Base-by-base conservation (phyloP, 2,888 invertebrate genomes). In the Brenthis daphne region DNA sequence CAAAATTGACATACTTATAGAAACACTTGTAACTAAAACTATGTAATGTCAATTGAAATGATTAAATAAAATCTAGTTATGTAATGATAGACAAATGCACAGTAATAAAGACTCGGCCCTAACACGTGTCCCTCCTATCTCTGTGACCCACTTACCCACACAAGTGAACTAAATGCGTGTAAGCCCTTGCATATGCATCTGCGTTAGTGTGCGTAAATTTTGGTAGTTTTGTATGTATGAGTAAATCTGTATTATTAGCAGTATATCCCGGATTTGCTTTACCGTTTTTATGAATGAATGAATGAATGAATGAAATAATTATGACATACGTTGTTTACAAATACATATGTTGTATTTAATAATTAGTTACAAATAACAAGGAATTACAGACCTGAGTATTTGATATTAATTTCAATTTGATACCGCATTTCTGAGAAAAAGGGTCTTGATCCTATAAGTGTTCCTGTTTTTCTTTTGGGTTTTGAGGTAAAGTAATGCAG, bases 111-210 rank as follows among this genome's bases (percentile, higher is more conserved):
- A 80, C 67, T 85, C 85, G 79, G 89, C 90, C 90, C 90, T 78
- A 83, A 90, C 91, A 92, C 91, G 92, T 91, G 91, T 90, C 86
- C 82, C 85, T 82, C 85, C 87, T 92, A 92, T 92, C 91, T 90
- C 82, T 88, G 83, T 92, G 91, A 89, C 91, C 91, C 82, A 92
- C 83, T 91, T 92, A 88, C 91, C 64, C 88, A 84, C 88, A 89
- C 88, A 79, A 58, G 29, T 48, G 33, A 57, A 20, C 53, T 47
- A 11, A 43, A 43, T 43, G 33, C 54, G 54, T 58, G 50, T 68
- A 65, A 70, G 64, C 70, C 77, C 56, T 56, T 86, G 86, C 87
- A 87, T 83, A 78, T 67, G 69, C 64, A 67, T 64, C 85, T 84
- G 65, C 65, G 63, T 48, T 51, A 3, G 86, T 85, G 83, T 85